Conservation (phyloP, 1,140 invertebrate genomes). For the Reticulitermes speratus region DNA sequence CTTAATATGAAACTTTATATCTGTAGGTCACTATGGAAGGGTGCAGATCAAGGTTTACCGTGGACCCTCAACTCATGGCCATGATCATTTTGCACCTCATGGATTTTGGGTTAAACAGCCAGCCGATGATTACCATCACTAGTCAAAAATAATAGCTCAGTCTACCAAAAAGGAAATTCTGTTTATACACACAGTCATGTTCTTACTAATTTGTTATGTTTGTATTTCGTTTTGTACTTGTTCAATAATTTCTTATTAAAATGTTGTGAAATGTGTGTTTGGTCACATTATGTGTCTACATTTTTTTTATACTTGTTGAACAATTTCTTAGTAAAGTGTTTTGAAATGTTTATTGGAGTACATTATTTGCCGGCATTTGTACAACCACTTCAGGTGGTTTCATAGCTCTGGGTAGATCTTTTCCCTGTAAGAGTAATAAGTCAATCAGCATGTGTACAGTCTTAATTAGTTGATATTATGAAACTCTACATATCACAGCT, state of each 20-base stretch:
- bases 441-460: no score
- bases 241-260: neutral
- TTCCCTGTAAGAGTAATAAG: no score
- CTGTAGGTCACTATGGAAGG: slow-evolving; percentile 46
- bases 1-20: no score
- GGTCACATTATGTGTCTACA: neutral
- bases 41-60: slow-evolving; percentile 72
- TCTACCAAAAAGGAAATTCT: neutral
- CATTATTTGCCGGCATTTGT: no score
- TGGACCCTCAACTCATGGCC: slow-evolving; percentile 59
- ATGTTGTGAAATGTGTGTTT: neutral
- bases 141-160: neutral
- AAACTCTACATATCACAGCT: no score
- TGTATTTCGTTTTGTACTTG: neutral
- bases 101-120: slow-evolving; percentile 74
- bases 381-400: no score
- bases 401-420: no score
- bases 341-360: no score
- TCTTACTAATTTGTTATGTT: neutral
- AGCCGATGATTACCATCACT: slow-evolving; percentile 32
- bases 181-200: neutral
- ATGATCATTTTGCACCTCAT: slow-evolving; percentile 61
- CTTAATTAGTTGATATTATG: no score
- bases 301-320: no score
- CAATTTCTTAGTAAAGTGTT: no score